These are phyloP conservation scores for Hapalemur alaotrensis DNA, from an alignment of 2,797 vertebrate genomes.

Conservation along the genomic window DNA sequence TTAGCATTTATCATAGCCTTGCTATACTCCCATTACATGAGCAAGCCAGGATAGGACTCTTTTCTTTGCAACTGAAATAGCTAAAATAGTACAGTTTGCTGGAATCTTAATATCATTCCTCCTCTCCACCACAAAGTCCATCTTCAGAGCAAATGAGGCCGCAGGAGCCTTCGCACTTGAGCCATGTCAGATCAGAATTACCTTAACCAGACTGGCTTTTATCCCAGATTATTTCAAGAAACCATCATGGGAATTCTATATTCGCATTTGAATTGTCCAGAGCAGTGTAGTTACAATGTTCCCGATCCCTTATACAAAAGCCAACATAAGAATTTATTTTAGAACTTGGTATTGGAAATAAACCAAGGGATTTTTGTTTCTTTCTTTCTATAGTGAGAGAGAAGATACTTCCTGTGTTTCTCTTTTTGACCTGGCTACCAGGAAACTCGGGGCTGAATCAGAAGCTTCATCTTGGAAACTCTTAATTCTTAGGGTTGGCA, in stretches of 20 bases:
- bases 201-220: not conserved
- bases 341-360: not conserved
- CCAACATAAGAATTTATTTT: not conserved
- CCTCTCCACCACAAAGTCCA: not conserved
- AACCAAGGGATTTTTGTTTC: not conserved
- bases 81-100: not conserved
- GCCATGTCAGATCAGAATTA: not conserved
- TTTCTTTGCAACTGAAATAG: not conserved
- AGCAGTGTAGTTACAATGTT: not conserved
- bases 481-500: not conserved
- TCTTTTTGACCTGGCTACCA: not conserved
- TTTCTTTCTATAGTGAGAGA: not conserved
- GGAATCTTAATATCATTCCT: not conserved
- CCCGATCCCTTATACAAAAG: not conserved
- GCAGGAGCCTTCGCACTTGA: not conserved
- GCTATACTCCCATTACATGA: not conserved
- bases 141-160: not conserved
- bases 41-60: not conserved
- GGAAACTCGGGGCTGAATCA: not conserved
- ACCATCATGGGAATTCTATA: not conserved
- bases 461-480: not conserved
- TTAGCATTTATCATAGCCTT: fast-evolving
- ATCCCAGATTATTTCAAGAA: not conserved
- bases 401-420: not conserved
- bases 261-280: not conserved